These are phyloP conservation scores for Phyllotreta cruciferae DNA, from an alignment of 2,888 invertebrate species.

Conservation along the genomic window DNA sequence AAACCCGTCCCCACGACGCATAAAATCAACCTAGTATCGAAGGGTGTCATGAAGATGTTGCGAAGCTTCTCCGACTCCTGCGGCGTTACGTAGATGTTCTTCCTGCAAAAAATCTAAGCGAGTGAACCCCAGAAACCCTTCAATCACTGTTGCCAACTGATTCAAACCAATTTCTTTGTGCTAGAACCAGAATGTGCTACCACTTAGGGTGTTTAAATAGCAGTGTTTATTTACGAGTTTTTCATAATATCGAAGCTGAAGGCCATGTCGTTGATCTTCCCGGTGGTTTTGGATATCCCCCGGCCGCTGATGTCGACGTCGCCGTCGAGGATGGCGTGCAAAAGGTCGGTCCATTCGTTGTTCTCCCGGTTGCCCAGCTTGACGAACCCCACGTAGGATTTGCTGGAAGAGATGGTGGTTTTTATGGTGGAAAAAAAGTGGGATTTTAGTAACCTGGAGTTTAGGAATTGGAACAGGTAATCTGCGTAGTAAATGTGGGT, in stretches of 20 bases:
- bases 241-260: constrained; percentile 70
- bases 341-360: constrained; percentile 68
- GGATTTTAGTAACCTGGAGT: constrained; percentile 4
- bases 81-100: constrained; percentile 69
- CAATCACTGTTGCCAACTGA: not conserved
- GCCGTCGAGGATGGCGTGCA: constrained; percentile 65
- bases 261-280: constrained; percentile 65
- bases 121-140: not conserved
- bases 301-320: constrained; percentile 68
- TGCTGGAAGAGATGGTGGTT: constrained; percentile 32
- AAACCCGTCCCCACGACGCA: constrained; percentile 65
- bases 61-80: constrained; percentile 66
- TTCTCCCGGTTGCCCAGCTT: constrained; percentile 55
- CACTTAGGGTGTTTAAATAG: not conserved
- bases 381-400: constrained; percentile 38
- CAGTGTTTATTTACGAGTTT: constrained; percentile 62
- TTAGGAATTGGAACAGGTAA: not conserved
- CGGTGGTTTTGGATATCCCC: constrained; percentile 65
- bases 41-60: constrained; percentile 70
- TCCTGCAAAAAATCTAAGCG: constrained; percentile 56
- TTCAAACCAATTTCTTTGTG: too few species aligned
- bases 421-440: too few species aligned
- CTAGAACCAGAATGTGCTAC: not conserved
- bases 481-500: constrained; percentile 3
- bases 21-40: constrained; percentile 63